Conservation (phyloP, 2,113 vertebrate species). For the Peromyscus leucopus region DNA sequence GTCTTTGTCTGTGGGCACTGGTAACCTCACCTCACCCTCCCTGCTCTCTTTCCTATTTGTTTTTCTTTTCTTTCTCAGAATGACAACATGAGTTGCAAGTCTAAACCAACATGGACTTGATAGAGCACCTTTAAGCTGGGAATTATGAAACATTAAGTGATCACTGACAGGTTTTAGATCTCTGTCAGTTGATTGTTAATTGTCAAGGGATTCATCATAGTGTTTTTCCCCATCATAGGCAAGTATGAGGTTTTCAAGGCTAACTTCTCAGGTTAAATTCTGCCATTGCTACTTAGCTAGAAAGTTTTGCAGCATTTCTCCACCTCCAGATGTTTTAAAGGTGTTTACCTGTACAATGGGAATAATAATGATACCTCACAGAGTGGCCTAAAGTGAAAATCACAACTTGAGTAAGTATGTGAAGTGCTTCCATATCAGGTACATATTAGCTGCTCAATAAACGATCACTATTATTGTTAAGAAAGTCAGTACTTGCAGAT, state of each 20-base stretch:
- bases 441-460: background rate
- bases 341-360: background rate
- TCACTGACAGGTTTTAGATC: background rate
- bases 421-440: background rate
- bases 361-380: background rate
- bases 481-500: background rate
- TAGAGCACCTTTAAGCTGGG: slow-evolving; percentile 6
- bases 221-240: background rate
- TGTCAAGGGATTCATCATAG: background rate
- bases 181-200: background rate
- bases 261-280: background rate
- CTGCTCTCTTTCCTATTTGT: background rate
- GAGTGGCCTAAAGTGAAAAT: background rate
- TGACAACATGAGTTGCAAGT: slow-evolving; percentile 38
- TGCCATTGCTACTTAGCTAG: background rate
- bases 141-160: background rate
- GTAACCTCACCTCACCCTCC: background rate
- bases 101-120: slow-evolving; percentile 24
- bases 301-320: background rate
- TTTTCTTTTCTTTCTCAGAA: background rate
- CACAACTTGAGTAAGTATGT: background rate
- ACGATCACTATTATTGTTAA: background rate
- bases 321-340: background rate
- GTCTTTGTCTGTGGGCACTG: slow-evolving; percentile 64
- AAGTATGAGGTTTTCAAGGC: background rate